Conservation (phyloP, 2,113 vertebrate genomes). For the Neodontobutis hainanensis region DNA sequence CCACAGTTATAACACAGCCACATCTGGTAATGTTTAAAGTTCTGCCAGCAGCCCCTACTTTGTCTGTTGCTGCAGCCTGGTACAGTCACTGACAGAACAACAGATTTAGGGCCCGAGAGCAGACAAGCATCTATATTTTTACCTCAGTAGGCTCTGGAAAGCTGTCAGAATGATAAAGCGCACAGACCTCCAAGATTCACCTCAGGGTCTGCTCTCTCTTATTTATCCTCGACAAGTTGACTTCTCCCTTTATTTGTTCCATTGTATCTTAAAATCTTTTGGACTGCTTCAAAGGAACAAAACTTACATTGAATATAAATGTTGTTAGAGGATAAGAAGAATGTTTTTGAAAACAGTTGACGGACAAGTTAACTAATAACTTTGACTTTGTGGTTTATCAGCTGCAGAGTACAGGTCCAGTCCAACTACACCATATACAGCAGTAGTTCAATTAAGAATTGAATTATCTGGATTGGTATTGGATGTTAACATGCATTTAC, state of each 20-base stretch:
- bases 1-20: slow-evolving; percentile 15
- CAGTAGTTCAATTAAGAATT: too few relatives aligned
- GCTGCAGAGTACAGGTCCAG: too few relatives aligned
- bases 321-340: neutral
- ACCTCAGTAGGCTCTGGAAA: slow-evolving; percentile 8
- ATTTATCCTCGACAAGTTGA: slow-evolving; percentile 5
- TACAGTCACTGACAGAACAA: slow-evolving; percentile 33
- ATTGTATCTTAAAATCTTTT: neutral
- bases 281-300: slow-evolving; percentile 8
- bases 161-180: slow-evolving; percentile 30
- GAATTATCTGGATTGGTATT: too few relatives aligned
- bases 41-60: slow-evolving; percentile 12
- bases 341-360: too few relatives aligned
- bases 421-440: too few relatives aligned
- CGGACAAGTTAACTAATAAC: too few relatives aligned
- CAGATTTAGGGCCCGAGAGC: slow-evolving; percentile 16
- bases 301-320: neutral
- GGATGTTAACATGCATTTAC: too few relatives aligned
- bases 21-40: slow-evolving; percentile 55
- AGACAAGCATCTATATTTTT: slow-evolving; percentile 19
- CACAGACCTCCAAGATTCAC: slow-evolving; percentile 7
- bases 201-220: slow-evolving; percentile 5
- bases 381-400: too few relatives aligned
- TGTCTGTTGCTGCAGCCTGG: slow-evolving; percentile 20
- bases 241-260: slow-evolving; percentile 4